These are phyloP conservation scores for Polyommatus iphigenia DNA, from an alignment of 2,888 invertebrate species.

Conservation along the genomic window DNA sequence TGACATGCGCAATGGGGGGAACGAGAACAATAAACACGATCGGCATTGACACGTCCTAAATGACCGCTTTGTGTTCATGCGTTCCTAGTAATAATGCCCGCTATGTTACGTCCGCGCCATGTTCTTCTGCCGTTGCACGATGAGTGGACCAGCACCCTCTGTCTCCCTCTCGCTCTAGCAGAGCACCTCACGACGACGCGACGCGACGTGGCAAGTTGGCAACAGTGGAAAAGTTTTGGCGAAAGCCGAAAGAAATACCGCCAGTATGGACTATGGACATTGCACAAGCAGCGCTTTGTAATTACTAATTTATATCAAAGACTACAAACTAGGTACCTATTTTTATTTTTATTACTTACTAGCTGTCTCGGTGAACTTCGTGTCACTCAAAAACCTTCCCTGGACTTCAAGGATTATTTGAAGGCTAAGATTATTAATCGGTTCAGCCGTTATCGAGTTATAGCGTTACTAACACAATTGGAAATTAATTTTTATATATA, in stretches of 20 bases:
- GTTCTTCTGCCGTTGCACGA: slow-evolving; percentile 48
- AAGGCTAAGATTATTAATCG: no score
- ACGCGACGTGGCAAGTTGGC: slow-evolving; percentile 1
- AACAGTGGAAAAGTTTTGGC: slow-evolving; percentile 11
- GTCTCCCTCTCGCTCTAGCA: slow-evolving; percentile 27
- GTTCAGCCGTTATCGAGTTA: no score
- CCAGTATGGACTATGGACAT: not conserved
- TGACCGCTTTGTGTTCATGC: slow-evolving; percentile 47
- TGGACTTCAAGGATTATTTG: no score
- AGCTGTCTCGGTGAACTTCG: no score
- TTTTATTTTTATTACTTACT: no score
- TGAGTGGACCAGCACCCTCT: slow-evolving; percentile 13
- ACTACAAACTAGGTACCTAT: no score
- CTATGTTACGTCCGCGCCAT: slow-evolving; percentile 75
- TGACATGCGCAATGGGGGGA: slow-evolving; percentile 37
- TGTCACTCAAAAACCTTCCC: no score
- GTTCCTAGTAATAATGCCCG: slow-evolving; percentile 66
- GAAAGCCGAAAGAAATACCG: not conserved
- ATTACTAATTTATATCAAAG: no score
- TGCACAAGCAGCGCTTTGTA: not conserved
- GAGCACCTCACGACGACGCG: not conserved
- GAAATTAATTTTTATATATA: no score
- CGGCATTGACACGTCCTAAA: slow-evolving; percentile 38
- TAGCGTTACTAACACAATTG: no score
- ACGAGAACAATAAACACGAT: slow-evolving; percentile 30